phyloP scores from a whole-genome alignment of 2,113 vertebrate genomes.

The Hirundichthys speculiger region DNA sequence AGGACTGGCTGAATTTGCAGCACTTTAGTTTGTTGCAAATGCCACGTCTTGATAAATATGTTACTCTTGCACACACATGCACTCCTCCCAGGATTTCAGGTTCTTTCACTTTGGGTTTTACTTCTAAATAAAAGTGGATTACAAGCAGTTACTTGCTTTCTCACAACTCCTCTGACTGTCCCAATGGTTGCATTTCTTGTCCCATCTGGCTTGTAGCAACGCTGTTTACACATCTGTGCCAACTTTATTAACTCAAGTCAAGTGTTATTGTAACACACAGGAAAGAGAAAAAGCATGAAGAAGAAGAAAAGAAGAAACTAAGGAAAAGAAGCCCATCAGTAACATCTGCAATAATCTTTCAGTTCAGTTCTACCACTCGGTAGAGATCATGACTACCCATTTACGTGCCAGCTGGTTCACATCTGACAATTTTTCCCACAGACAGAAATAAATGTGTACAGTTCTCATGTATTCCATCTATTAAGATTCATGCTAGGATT shows the following conservation, averaged over 20 bases:
- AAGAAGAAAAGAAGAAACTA: too few species aligned
- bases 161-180: not conserved
- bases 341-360: constrained; percentile 11
- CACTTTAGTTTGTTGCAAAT: not conserved
- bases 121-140: not conserved
- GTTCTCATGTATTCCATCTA: constrained; percentile 19
- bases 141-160: not conserved
- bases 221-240: constrained; percentile 8
- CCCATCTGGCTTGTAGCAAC: constrained; percentile 1
- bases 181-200: not conserved
- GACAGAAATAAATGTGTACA: constrained; percentile 31
- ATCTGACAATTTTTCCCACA: constrained; percentile 2
- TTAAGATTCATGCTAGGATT: constrained; percentile 55
- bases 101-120: not conserved
- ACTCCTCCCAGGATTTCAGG: not conserved
- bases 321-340: not conserved
- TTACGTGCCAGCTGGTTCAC: constrained; percentile 8
- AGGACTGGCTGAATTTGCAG: too few species aligned
- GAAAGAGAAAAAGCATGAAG: not conserved
- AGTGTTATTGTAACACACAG: not conserved
- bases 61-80: not conserved
- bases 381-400: constrained; percentile 9
- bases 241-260: constrained; percentile 8
- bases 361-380: constrained; percentile 6
- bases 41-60: not conserved